Conservation (phyloP, 1,140 invertebrate genomes). For the Pomacea maculata region DNA sequence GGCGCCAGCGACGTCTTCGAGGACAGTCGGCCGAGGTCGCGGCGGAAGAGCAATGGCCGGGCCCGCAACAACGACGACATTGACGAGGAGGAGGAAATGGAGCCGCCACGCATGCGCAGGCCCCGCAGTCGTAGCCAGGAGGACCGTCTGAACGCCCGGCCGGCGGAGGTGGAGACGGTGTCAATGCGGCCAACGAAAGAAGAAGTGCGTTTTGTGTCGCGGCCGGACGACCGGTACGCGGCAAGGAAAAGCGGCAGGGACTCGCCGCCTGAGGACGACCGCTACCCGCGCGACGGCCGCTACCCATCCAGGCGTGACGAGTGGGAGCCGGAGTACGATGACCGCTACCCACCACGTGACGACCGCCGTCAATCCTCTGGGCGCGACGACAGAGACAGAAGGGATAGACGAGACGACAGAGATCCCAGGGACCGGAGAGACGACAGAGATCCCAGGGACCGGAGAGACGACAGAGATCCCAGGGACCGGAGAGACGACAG, state of each 20-base stretch:
- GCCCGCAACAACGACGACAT: not conserved
- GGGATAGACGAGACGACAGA: conserved; percentile 3
- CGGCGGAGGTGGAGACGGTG: not conserved
- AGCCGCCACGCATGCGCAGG: not conserved
- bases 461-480: conserved; percentile 1
- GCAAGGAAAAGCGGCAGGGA: not conserved
- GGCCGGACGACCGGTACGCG: not conserved
- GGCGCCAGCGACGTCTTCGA: not conserved
- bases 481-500: conserved; percentile 5
- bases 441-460: conserved; percentile 6
- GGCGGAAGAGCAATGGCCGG: conserved; percentile 1
- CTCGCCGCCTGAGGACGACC: not conserved
- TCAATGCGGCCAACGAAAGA: not conserved
- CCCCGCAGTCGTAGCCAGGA: conserved; percentile 3
- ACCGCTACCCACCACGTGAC: not conserved
- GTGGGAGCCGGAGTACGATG: not conserved
- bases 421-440: not conserved
- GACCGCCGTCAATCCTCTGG: not conserved
- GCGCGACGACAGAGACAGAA: not conserved
- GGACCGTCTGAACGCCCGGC: not conserved
- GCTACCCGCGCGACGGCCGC: not conserved
- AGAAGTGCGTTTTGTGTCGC: not conserved
- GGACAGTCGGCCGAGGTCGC: not conserved
- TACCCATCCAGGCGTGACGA: conserved; percentile 5
- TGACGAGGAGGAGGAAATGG: conserved; percentile 1